Evolutionary conservation across 2,797 vertebrate species (phyloP), one percentile per base, ranked within the genome.

Genomic region (Phoebastria nigripes): DNA sequence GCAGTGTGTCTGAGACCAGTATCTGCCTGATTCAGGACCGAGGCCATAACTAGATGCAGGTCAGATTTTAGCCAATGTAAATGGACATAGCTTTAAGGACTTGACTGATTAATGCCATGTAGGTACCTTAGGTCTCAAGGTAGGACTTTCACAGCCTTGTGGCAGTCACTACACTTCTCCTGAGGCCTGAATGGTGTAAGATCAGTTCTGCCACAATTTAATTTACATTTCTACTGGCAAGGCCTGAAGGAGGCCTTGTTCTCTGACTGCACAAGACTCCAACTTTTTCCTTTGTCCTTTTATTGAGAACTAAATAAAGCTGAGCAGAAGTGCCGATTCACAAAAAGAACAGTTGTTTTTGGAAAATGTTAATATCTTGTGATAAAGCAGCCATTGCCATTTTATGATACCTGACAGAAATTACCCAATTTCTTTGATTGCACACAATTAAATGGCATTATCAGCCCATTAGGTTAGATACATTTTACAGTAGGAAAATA

Each of bases 381-480:
- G 92, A 92, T 95, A 95, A 94, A 96, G 76, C 73, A 96, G 80
- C 82, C 59, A 18, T 91, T 96, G 84, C 37, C 47, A 19, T 89
- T 96, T 96, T 95, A 96, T 88, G 84, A 88, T 96, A 96, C 92
- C 94, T 97, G 95, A 87, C 84, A 96, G 89, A 96, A 96, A 96
- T 95, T 91, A 95, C 80, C 59, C 79, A 52, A 63, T 94, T 95
- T 95, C 97, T 95, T 83, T 94, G 65, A 67, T 47, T 67, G 92
- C 94, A 90, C n/a, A 56, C 61, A 94, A 88, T 96, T 96, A 96
- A 92, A 86, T 80, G 87, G 62, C 73, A 91, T 97, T 96, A 93
- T 91, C 92, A 94, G 61, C 93, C 93, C 89, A 91, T 97, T 97
- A 96, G 87, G 52, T 91, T 95, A 90, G 93, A 95, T 96, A 86